A percentile compares a stretch with the other conserved stretches of the same genome.
Evolutionary conservation across 2,113 vertebrate species (phyloP).

Genomic region (Canis aureus): DNA sequence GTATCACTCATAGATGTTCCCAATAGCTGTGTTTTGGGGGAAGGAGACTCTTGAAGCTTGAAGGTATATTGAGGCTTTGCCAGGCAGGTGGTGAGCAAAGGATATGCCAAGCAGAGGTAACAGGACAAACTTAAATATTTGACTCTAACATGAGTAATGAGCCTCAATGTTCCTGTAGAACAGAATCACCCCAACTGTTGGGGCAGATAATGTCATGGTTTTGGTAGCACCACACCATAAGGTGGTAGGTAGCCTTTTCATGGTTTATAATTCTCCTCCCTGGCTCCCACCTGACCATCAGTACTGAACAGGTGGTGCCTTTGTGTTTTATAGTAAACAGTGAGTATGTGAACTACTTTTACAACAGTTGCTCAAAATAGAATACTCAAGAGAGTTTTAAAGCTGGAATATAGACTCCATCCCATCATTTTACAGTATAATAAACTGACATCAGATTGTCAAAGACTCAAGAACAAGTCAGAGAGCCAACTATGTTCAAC

Average conservation of each 20-base stretch:
- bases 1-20: background rate
- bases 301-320: background rate
- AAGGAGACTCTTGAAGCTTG: background rate
- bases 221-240: background rate
- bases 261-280: background rate
- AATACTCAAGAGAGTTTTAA: background rate
- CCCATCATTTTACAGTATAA: background rate
- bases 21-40: background rate
- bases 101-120: background rate
- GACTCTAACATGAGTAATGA: background rate
- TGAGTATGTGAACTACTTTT: background rate
- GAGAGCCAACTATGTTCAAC: background rate
- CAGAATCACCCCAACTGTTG: background rate
- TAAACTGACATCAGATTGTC: background rate
- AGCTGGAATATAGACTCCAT: background rate
- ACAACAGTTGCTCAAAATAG: constrained; percentile 43
- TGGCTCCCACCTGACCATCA: background rate
- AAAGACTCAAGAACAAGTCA: background rate
- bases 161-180: background rate
- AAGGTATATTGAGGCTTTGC: background rate
- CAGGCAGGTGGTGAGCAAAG: background rate
- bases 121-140: background rate
- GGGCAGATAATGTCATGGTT: background rate
- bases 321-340: constrained; percentile 50
- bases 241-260: background rate